phyloP scores from a whole-genome alignment of 1,140 invertebrate genomes.

The Thaumatotibia leucotreta region DNA sequence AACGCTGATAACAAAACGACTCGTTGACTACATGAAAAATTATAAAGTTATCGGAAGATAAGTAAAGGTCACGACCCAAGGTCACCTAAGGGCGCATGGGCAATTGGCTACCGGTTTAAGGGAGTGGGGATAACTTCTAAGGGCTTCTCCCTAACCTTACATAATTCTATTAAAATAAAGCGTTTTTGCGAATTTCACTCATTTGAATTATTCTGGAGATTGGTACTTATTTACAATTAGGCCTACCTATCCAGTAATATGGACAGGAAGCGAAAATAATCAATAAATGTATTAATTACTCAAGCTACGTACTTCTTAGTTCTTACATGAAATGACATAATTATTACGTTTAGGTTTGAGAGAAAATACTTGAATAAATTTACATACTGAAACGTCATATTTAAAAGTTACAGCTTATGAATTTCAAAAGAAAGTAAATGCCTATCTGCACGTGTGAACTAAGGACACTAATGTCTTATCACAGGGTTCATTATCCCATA shows the following conservation, averaged over 20 bases:
- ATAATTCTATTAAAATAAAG: not conserved
- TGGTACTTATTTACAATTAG: too few relatives aligned
- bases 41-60: not conserved
- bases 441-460: not conserved
- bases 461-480: not conserved
- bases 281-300: too few relatives aligned
- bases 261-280: too few relatives aligned
- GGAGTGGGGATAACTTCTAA: not conserved
- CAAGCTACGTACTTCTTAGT: too few relatives aligned
- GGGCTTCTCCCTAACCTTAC: not conserved
- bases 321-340: too few relatives aligned
- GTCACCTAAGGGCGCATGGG: conserved; percentile 16
- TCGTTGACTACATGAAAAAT: not conserved
- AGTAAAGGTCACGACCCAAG: conserved; percentile 25
- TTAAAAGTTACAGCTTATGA: not conserved
- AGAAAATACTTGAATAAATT: not conserved
- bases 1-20: not conserved
- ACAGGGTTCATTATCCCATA: not conserved
- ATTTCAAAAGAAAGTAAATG: not conserved
- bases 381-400: not conserved
- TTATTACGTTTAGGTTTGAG: too few relatives aligned
- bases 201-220: too few relatives aligned
- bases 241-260: too few relatives aligned
- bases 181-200: too few relatives aligned
- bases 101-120: too few relatives aligned